Evolutionary conservation across 2,113 vertebrate genomes (phyloP).

Genomic region (Dasyornis broadbenti): DNA sequence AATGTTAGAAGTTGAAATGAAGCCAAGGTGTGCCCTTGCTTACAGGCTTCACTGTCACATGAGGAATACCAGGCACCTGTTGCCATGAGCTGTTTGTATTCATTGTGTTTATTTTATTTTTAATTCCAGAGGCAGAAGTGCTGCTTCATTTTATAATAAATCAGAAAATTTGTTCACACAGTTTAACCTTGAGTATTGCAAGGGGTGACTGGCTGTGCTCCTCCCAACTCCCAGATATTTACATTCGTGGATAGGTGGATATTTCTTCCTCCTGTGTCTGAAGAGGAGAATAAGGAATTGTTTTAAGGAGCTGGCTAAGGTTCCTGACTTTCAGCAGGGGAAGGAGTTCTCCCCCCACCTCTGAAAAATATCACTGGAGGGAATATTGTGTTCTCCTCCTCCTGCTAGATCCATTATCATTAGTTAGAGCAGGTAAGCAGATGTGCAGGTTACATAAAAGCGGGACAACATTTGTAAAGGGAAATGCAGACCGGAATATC

Average conservation of each 20-base stretch:
- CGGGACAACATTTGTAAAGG: slow-evolving; percentile 43
- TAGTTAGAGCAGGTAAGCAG: slow-evolving; percentile 65
- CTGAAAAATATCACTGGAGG: background rate
- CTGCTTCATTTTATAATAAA: background rate
- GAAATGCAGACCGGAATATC: slow-evolving; percentile 8
- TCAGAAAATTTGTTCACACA: background rate
- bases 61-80: background rate
- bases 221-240: background rate
- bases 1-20: background rate
- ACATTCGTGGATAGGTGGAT: background rate
- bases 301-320: background rate
- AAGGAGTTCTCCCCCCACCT: background rate
- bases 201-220: background rate
- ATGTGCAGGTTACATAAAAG: slow-evolving; percentile 52
- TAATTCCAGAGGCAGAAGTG: background rate
- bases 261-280: background rate
- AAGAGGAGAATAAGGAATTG: background rate
- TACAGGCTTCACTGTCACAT: background rate
- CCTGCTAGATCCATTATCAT: slow-evolving; percentile 64
- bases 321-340: background rate
- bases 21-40: background rate
- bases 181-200: background rate
- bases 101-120: background rate
- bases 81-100: background rate
- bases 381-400: slow-evolving; percentile 41